These are phyloP conservation scores for Xiphorhynchus elegans DNA, from an alignment of 2,113 vertebrate genomes.

Conservation along the genomic window DNA sequence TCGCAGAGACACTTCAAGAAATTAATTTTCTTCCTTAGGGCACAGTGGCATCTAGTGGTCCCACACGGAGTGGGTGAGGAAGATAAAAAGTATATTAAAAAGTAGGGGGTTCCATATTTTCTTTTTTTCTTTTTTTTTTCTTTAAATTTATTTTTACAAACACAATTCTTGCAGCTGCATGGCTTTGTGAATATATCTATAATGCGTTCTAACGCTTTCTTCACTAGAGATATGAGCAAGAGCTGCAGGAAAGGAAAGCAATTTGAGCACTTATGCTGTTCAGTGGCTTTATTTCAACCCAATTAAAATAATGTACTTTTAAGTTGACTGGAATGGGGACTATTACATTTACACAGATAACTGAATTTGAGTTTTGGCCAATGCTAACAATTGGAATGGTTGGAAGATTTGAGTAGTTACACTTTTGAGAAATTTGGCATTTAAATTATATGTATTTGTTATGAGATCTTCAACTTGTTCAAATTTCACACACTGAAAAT, in stretches of 20 bases:
- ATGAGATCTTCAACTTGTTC: not conserved
- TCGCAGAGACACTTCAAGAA: not conserved
- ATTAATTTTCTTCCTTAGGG: conserved; percentile 11
- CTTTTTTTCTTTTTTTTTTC: too few species aligned
- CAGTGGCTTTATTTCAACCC: not conserved
- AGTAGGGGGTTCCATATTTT: not conserved
- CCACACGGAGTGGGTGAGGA: not conserved
- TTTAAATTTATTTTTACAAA: not conserved
- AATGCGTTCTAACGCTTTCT: not conserved
- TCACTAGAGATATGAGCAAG: not conserved
- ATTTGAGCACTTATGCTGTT: not conserved
- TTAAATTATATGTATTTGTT: not conserved
- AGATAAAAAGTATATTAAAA: not conserved
- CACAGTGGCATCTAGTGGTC: conserved; percentile 68
- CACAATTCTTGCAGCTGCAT: not conserved
- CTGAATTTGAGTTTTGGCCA: not conserved
- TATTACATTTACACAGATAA: not conserved
- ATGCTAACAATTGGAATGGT: not conserved
- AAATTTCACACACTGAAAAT: not conserved
- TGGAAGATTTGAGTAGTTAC: not conserved
- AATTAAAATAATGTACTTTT: not conserved
- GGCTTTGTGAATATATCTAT: not conserved
- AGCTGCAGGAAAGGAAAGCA: not conserved
- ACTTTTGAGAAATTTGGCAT: not conserved
- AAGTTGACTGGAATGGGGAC: not conserved